Base-by-base conservation (phyloP, 2,797 vertebrate species). In the Pangasius larnaudii region DNA sequence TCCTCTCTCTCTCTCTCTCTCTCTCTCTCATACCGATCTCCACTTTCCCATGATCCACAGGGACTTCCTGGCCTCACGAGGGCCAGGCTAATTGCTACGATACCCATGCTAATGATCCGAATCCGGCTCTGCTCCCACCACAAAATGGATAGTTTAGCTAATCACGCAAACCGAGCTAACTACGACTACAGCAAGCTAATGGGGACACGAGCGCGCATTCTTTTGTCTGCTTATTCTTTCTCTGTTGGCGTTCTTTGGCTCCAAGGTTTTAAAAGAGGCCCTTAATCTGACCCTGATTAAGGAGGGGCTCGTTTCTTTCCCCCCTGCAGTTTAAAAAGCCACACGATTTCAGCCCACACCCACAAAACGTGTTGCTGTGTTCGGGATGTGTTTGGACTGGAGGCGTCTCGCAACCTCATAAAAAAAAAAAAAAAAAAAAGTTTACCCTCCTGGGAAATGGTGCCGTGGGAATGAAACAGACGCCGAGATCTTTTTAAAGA, bases 31-130 rank as follows among this genome's bases (percentile, higher is more conserved):
- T 53, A 33, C 51, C 30, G 39, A 33, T 83, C 58, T 83, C 33
- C 58, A 75, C 84, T 87, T 86, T 84, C 88, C 85, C 85, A 89
- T 89, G 85, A 86, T 75, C 80, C 58, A n/a, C 85, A 59, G 80
- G 80, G 46, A 84, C 58, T 39, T 49, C 27, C 49, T 69, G 69
- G 46, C 72, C 72, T 59, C 77, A 56, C 67, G 13, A 85, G 51
- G 78, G n/a, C 39, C 19, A 56, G 85, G 59, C 67, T 83, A 61
- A 86, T 56, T 82, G 84, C 58, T 33, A 7, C 24, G 30, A 74
- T 83, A 30, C 67, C 24, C 53, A 30, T 16, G 24, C 72, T 83
- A 86, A 77, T 65, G 88, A 83, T 86, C 59, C 49, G 59, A 58
- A 53, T 58, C 33, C 39, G 22, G 75, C 56, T 85, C 74, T 22